These are phyloP conservation scores for Lottia scabra DNA, from an alignment of 2,888 invertebrate genomes.

Conservation along the genomic window DNA sequence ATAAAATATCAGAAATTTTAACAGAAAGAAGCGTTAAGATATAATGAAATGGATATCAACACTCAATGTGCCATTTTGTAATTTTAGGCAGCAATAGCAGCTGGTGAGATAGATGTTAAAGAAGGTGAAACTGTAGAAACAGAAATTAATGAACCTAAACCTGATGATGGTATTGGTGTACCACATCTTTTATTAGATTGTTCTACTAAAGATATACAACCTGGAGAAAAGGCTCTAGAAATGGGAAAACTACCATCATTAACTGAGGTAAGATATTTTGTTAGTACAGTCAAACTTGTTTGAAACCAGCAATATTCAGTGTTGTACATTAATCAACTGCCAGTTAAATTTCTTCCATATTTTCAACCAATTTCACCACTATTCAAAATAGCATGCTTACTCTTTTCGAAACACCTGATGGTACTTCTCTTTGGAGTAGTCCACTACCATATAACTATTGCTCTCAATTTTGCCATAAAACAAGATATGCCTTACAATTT, in stretches of 20 bases:
- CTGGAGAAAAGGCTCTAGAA: slow-evolving; percentile 37
- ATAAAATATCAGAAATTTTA: background rate
- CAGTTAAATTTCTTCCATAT: too few relatives aligned
- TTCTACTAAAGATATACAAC: slow-evolving; percentile 39
- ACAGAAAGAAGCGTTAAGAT: background rate
- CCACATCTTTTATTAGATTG: slow-evolving; percentile 64
- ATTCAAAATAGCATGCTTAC: too few relatives aligned
- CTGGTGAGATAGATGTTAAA: slow-evolving; percentile 37
- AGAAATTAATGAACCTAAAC: slow-evolving; percentile 50
- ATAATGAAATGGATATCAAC: background rate
- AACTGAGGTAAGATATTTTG: slow-evolving; percentile 48
- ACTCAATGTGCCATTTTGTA: background rate
- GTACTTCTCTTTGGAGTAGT: too few relatives aligned
- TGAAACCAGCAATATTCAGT: too few relatives aligned
- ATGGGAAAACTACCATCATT: slow-evolving; percentile 51
- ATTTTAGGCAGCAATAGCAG: slow-evolving; percentile 28
- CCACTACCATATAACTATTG: too few relatives aligned
- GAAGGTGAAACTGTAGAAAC: slow-evolving; percentile 34
- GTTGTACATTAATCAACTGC: too few relatives aligned
- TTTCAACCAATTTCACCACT: too few relatives aligned
- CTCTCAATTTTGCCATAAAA: too few relatives aligned
- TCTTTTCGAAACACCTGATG: too few relatives aligned
- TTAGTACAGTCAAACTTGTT: too few relatives aligned
- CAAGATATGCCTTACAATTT: too few relatives aligned
- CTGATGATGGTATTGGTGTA: slow-evolving; percentile 61